phyloP scores from a whole-genome alignment of 2,797 vertebrate genomes.

The Taeniopygia guttata region DNA sequence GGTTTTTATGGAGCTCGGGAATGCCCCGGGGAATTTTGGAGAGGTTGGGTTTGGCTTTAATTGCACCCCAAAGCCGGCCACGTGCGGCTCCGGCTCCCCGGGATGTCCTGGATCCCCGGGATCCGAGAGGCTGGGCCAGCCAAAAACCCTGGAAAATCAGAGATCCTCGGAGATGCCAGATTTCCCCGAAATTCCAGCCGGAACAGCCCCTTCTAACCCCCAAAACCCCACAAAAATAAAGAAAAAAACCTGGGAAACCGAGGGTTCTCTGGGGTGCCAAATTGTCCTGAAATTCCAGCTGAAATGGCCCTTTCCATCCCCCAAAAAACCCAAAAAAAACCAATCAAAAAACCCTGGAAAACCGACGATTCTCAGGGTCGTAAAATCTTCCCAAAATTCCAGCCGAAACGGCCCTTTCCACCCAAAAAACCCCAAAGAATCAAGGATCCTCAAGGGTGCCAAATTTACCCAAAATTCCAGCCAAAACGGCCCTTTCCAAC shows the following conservation, averaged over 20 bases:
- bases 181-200: not conserved
- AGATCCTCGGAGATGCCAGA: accelerated
- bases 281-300: not conserved
- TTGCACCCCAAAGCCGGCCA: conserved; percentile 19
- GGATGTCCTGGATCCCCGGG: not conserved
- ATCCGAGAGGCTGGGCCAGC: accelerated
- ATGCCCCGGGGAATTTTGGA: conserved; percentile 6
- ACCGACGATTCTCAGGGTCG: too few species aligned
- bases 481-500: not conserved
- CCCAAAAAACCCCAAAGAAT: too few species aligned
- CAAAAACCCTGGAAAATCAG: not conserved
- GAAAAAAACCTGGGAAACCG: not conserved
- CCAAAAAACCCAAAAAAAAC: too few species aligned
- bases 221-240: not conserved
- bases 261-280: accelerated
- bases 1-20: conserved; percentile 44
- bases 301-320: accelerated
- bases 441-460: too few species aligned
- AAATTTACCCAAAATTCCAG: not conserved
- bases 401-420: too few species aligned
- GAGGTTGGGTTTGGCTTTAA: not conserved
- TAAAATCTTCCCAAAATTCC: not conserved
- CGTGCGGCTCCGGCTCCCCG: not conserved
- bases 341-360: too few species aligned
- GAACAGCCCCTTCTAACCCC: accelerated